Base-by-base conservation (phyloP, 2,113 vertebrate genomes). In the Misgurnus anguillicaudatus region DNA sequence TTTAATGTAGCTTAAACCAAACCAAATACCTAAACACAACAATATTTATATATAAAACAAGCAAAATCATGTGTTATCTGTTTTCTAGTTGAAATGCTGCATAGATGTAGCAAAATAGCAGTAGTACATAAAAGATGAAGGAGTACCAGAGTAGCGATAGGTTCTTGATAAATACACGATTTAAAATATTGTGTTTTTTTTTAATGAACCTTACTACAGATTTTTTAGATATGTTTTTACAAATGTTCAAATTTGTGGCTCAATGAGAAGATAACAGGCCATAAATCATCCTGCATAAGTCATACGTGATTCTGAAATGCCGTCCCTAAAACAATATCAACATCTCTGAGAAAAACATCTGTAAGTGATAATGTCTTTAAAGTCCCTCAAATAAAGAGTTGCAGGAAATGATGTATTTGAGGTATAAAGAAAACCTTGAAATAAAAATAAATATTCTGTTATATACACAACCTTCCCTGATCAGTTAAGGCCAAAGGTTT, bases 401-500 rank as follows among this genome's bases (percentile, higher is more conserved):
- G 11, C 6, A 67, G 36, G n/a, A 21, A 45, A 64, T 67, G 41
- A 79, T 53, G 31, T 6, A 67, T 6, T 60, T 57, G 74, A 9
- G 19, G 38, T 79, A 80, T 69, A 79, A 19, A 82, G 60, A 82
- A 68, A 72, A 17, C 38, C 41, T 17, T 41, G 66, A 73, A 55
- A 41, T 45, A 62, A 21, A 39, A 19, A n/a, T n/a, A 57, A 17
- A 55, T 57, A 57, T 51, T 57, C 53, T n/a, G 53, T 61, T 55
- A 61, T 68, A 64, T 77, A 90, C 85, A 88, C 84, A 82, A 87
- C 89, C 88, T 89, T 93, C 90, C 91, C 93, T 91, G 91, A 92
- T 91, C 85, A 79, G 79, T 92, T 93, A 93, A 92, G 91, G 92
- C 91, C 90, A 90, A 90, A 92, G 90, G 63, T 79, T 84, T 81